phyloP scores from a whole-genome alignment of 2,888 invertebrate species.

The Stegophylla sp. region DNA sequence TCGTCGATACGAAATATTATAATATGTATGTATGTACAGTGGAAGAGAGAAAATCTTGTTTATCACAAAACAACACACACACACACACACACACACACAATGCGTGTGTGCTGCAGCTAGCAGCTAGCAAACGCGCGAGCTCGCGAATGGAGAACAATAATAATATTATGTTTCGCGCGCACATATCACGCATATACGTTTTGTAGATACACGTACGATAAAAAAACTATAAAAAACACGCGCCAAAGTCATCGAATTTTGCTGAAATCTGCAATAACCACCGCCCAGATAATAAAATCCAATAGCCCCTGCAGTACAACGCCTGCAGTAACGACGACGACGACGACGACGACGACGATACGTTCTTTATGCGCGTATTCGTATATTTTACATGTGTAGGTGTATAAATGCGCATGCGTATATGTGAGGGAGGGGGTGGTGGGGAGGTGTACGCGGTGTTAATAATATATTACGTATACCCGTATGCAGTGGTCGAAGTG shows the following conservation, averaged over 20 bases:
- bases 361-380: background rate
- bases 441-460: too few species aligned
- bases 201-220: background rate
- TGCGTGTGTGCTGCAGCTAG: too few species aligned
- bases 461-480: too few species aligned
- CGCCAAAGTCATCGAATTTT: slow-evolving; percentile 5
- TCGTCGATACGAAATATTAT: too few species aligned
- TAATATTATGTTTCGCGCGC: background rate
- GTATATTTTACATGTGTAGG: background rate
- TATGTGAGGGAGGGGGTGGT: background rate
- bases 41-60: too few species aligned
- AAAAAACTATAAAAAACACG: slow-evolving; percentile 32
- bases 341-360: background rate
- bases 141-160: too few species aligned
- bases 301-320: background rate
- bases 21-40: too few species aligned
- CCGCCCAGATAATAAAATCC: slow-evolving; percentile 27
- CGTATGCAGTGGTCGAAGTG: too few species aligned
- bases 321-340: background rate
- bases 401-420: background rate
- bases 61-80: too few species aligned
- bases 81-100: too few species aligned
- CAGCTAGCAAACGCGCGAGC: too few species aligned
- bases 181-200: background rate
- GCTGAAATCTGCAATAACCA: slow-evolving; percentile 14